Conservation (phyloP, 2,888 invertebrate species). For the Acrocyrtus sp. region DNA sequence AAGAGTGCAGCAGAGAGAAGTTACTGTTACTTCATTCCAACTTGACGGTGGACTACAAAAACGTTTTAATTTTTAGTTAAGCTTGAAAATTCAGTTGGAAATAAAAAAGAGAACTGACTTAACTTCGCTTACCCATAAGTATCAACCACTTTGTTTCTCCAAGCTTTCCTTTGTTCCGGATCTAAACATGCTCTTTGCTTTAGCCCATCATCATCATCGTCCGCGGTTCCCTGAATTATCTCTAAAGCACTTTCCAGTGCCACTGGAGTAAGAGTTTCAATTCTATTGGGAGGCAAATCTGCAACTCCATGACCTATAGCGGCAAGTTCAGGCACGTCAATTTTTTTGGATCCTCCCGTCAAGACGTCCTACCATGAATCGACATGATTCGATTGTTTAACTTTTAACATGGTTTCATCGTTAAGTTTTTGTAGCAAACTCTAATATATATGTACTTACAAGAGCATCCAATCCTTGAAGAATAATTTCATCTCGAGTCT, state of each 20-base stretch:
- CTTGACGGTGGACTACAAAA: slow-evolving; percentile 26
- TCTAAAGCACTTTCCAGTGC: slow-evolving; percentile 58
- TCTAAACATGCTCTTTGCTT: slow-evolving; percentile 58
- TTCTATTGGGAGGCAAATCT: slow-evolving; percentile 56
- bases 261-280: slow-evolving; percentile 54
- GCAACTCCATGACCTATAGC: slow-evolving; percentile 57
- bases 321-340: slow-evolving; percentile 57
- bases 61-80: too few species aligned
- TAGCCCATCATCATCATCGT: slow-evolving; percentile 61
- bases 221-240: slow-evolving; percentile 57
- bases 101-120: slow-evolving; percentile 1
- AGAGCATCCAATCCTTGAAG: slow-evolving; percentile 59
- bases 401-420: too few species aligned
- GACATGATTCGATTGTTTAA: too few species aligned
- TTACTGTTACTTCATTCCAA: slow-evolving; percentile 57
- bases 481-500: slow-evolving; percentile 60
- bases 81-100: background rate
- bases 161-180: slow-evolving; percentile 55
- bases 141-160: slow-evolving; percentile 53
- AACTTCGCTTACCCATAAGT: slow-evolving; percentile 56
- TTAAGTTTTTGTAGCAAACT: too few species aligned
- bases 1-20: slow-evolving; percentile 57
- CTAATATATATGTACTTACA: slow-evolving; percentile 9
- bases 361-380: slow-evolving; percentile 22
- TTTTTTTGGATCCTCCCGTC: slow-evolving; percentile 45